Conservation (phyloP, 1,140 invertebrate species). For the Glossosoma conforme region DNA sequence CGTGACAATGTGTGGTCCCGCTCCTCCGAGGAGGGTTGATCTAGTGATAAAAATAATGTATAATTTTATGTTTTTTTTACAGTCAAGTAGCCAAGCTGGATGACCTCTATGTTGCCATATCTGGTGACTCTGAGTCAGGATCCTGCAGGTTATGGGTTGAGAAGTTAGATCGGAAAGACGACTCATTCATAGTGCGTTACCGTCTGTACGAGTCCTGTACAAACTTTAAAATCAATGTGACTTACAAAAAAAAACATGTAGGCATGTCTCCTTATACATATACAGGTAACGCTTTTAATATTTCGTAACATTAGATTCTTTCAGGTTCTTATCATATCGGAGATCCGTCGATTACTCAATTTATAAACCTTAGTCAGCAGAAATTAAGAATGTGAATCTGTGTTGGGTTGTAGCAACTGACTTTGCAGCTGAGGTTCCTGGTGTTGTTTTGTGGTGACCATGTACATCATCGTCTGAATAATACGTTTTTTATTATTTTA, state of each 20-base stretch:
- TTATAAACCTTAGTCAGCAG: no score
- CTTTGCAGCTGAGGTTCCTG: no score
- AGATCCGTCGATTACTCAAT: no score
- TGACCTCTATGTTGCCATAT: slow-evolving; percentile 50
- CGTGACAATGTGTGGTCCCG: no score
- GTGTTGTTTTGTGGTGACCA: no score
- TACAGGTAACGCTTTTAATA: slow-evolving; percentile 56
- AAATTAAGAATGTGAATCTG: no score
- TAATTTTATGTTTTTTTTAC: slow-evolving; percentile 11
- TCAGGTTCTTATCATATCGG: no score
- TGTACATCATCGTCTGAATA: no score
- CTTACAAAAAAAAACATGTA: slow-evolving; percentile 63
- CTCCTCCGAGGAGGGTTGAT: no score
- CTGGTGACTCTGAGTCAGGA: slow-evolving; percentile 49
- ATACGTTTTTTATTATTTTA: no score
- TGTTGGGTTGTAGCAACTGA: no score
- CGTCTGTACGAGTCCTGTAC: slow-evolving; percentile 71
- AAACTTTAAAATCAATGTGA: slow-evolving; percentile 65
- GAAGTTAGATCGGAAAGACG: slow-evolving; percentile 78
- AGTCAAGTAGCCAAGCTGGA: slow-evolving; percentile 19
- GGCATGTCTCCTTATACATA: slow-evolving; percentile 62
- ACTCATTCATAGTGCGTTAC: slow-evolving; percentile 80
- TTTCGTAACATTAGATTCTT: no score
- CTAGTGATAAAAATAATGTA: neutral
- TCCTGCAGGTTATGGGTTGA: slow-evolving; percentile 69